A percentile compares a stretch with the other conserved stretches of the same genome.
phyloP scores from a whole-genome alignment of 2,888 invertebrate genomes.

The Tholera decimalis region DNA sequence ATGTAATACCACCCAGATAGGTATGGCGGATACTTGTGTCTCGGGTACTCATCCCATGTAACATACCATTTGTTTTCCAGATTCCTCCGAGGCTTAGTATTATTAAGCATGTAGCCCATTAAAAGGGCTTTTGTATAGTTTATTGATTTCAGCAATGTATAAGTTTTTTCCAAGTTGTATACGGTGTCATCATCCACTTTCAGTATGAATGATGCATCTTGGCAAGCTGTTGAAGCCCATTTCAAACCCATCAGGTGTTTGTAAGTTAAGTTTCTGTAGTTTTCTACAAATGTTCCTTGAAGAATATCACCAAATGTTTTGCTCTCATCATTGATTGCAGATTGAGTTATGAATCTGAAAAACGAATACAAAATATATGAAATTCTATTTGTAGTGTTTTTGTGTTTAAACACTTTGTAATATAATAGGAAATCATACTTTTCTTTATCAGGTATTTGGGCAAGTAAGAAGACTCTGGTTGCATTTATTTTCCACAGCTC shows the following conservation, averaged over 20 bases:
- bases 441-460: slow-evolving; percentile 89
- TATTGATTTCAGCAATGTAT: slow-evolving; percentile 68
- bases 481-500: slow-evolving; percentile 92
- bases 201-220: slow-evolving; percentile 86
- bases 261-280: slow-evolving; percentile 95
- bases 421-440: slow-evolving; percentile 76
- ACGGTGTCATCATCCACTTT: slow-evolving; percentile 85
- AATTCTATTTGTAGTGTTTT: neutral
- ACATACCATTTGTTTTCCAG: slow-evolving; percentile 96
- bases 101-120: slow-evolving; percentile 93
- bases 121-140: slow-evolving; percentile 76
- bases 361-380: neutral
- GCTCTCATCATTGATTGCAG: slow-evolving; percentile 92
- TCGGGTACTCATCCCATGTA: slow-evolving; percentile 92
- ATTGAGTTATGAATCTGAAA: slow-evolving; percentile 88
- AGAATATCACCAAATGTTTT: slow-evolving; percentile 93
- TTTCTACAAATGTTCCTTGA: slow-evolving; percentile 95
- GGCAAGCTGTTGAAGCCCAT: slow-evolving; percentile 93
- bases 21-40: slow-evolving; percentile 93
- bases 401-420: too few species aligned
- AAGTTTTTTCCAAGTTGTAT: slow-evolving; percentile 92
- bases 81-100: slow-evolving; percentile 93
- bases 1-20: slow-evolving; percentile 97
- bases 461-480: slow-evolving; percentile 93
- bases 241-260: slow-evolving; percentile 96